Percentiles rank a stretch among this genome's conserved stretches.
Evolutionary conservation across 37 sponge, comb jelly and placozoan species (phyloP).

Genomic region (Haliclona indistincta): DNA sequence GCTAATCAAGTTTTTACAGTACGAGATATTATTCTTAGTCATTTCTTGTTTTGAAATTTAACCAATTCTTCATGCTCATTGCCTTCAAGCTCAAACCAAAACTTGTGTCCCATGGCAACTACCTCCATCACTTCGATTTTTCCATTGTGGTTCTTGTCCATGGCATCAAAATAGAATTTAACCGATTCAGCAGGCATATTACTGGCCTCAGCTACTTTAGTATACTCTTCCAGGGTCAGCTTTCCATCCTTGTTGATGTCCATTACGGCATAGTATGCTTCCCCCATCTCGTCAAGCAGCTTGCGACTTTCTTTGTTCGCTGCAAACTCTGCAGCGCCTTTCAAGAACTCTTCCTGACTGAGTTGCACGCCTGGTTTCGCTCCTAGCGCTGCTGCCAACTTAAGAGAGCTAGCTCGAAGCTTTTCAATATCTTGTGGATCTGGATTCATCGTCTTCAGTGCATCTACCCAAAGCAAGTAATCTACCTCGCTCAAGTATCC

Average conservation of each 20-base stretch:
- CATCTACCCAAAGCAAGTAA: not conserved
- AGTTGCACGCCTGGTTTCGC: constrained; percentile 11
- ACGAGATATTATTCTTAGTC: too few relatives aligned
- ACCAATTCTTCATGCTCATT: too few relatives aligned
- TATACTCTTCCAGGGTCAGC: not conserved
- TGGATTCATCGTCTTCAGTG: not conserved
- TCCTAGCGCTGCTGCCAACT: not conserved
- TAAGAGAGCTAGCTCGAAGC: not conserved
- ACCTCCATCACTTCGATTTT: constrained; percentile 10
- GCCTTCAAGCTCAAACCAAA: constrained; percentile 19
- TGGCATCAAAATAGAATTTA: not conserved
- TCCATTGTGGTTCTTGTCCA: constrained; percentile 16
- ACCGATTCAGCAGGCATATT: constrained; percentile 1
- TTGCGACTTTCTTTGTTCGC: not conserved
- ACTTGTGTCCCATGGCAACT: not conserved
- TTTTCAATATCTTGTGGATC: not conserved
- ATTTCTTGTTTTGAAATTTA: too few relatives aligned
- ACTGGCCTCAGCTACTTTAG: not conserved
- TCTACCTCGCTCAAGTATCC: constrained; percentile 3
- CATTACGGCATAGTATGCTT: constrained; percentile 6
- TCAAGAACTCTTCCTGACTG: constrained; percentile 3
- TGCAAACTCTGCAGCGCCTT: constrained; percentile 5
- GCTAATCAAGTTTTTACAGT: too few relatives aligned
- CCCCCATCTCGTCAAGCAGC: not conserved
- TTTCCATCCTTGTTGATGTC: constrained; percentile 14